A percentile compares a stretch with the other conserved stretches of the same genome.
Conservation (phyloP, 2,113 vertebrate genomes). For the Lophius piscatorius region DNA sequence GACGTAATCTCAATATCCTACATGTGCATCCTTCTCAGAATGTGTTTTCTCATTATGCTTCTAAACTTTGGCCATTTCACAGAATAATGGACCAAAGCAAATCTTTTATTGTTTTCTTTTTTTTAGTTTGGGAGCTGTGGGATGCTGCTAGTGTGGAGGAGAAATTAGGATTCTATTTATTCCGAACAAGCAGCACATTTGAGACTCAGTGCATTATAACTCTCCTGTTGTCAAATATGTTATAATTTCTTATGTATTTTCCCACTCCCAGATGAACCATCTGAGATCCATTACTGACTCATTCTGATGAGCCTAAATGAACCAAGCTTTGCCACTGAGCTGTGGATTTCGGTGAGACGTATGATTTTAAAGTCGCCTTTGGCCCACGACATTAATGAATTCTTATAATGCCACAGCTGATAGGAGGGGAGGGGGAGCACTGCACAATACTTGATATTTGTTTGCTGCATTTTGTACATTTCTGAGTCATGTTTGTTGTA, state of each 20-base stretch:
- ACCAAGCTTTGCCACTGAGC: conserved; percentile 33
- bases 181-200: conserved; percentile 36
- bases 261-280: conserved; percentile 7
- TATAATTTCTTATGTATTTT: conserved; percentile 28
- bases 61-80: conserved; percentile 62
- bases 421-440: conserved; percentile 26
- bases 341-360: conserved; percentile 22
- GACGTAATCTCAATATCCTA: no score
- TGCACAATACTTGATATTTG: conserved; percentile 77
- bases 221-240: conserved; percentile 20
- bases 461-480: conserved; percentile 81
- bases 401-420: conserved; percentile 34
- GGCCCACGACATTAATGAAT: conserved; percentile 34
- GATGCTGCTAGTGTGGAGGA: conserved; percentile 30
- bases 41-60: conserved; percentile 71
- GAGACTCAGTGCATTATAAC: conserved; percentile 32
- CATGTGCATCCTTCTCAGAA: conserved; percentile 55
- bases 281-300: conserved; percentile 29
- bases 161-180: conserved; percentile 24
- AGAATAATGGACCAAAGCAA: conserved; percentile 58
- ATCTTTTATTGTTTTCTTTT: neutral
- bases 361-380: conserved; percentile 36
- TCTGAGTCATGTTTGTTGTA: conserved; percentile 81
- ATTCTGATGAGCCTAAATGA: conserved; percentile 30
- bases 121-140: conserved; percentile 13